phyloP scores from a whole-genome alignment of 2,797 vertebrate species.

The Eospalax fontanierii region DNA sequence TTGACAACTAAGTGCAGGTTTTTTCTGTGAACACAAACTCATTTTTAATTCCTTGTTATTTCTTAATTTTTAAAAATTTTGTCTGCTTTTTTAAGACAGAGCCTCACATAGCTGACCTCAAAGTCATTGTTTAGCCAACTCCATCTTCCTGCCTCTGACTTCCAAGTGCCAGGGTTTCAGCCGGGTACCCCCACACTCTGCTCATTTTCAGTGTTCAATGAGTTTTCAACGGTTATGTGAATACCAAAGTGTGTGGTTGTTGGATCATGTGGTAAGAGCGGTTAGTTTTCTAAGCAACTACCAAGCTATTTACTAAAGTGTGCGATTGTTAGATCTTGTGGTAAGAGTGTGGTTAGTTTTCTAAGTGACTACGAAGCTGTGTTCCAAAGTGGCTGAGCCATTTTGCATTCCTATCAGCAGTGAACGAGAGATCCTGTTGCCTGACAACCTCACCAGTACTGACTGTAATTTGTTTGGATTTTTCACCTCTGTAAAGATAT shows the following conservation, averaged over 20 bases:
- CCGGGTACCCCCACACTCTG: background rate
- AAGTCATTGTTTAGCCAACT: no score
- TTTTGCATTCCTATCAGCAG: background rate
- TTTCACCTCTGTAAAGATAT: background rate
- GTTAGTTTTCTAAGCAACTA: background rate
- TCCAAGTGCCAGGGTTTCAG: background rate
- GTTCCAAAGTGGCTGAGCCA: background rate
- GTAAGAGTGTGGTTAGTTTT: no score
- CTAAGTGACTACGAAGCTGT: no score
- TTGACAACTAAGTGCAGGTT: background rate
- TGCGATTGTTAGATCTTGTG: no score
- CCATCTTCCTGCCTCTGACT: background rate
- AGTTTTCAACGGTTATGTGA: background rate
- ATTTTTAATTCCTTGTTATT: background rate
- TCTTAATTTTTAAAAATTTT: background rate
- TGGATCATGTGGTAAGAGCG: background rate
- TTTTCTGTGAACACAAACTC: background rate
- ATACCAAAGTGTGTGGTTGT: background rate
- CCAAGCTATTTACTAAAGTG: constrained; percentile 3
- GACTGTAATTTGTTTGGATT: background rate
- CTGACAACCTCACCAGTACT: background rate
- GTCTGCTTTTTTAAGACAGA: background rate
- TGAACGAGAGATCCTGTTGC: background rate
- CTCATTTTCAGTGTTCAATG: background rate
- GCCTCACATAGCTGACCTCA: background rate